These are phyloP conservation scores for Unio delphinus DNA, from an alignment of 2,888 invertebrate genomes.

Conservation along the genomic window DNA sequence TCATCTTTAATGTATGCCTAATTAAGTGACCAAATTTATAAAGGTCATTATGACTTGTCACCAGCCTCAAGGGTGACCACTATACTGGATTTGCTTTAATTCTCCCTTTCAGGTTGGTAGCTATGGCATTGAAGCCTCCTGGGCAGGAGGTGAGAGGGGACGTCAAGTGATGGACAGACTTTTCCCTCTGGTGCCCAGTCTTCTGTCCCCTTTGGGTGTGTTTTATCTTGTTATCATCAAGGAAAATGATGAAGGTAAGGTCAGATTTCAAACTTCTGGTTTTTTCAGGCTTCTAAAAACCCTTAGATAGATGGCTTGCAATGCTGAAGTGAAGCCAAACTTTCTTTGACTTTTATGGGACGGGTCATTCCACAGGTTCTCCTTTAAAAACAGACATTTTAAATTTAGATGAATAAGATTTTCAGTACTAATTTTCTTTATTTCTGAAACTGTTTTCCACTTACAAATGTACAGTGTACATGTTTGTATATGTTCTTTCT, in stretches of 20 bases:
- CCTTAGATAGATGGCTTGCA: conserved; percentile 72
- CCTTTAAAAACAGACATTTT: neutral
- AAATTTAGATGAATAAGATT: too few relatives aligned
- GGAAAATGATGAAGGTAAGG: conserved; percentile 81
- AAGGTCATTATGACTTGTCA: too few relatives aligned
- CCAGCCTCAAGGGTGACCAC: too few relatives aligned
- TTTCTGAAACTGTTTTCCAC: too few relatives aligned
- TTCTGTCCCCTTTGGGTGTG: conserved; percentile 83
- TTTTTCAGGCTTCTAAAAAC: conserved; percentile 23
- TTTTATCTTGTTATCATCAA: conserved; percentile 91
- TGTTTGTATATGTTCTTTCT: too few relatives aligned
- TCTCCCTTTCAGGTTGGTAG: conserved; percentile 59
- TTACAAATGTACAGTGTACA: too few relatives aligned
- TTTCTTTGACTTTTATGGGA: neutral
- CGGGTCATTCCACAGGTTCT: neutral
- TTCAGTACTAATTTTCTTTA: too few relatives aligned
- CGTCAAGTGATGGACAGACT: conserved; percentile 80
- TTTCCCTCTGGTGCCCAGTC: conserved; percentile 79
- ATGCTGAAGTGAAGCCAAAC: conserved; percentile 28
- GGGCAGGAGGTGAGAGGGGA: conserved; percentile 75
- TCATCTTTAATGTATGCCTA: too few relatives aligned
- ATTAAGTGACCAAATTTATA: too few relatives aligned
- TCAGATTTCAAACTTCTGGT: conserved; percentile 72
- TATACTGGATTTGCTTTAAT: too few relatives aligned
- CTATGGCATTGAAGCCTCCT: conserved; percentile 70